Evolutionary conservation across 2,113 vertebrate genomes (phyloP), one percentile per base, ranked within the genome.

Genomic region (Leptodactylus fuscus): DNA sequence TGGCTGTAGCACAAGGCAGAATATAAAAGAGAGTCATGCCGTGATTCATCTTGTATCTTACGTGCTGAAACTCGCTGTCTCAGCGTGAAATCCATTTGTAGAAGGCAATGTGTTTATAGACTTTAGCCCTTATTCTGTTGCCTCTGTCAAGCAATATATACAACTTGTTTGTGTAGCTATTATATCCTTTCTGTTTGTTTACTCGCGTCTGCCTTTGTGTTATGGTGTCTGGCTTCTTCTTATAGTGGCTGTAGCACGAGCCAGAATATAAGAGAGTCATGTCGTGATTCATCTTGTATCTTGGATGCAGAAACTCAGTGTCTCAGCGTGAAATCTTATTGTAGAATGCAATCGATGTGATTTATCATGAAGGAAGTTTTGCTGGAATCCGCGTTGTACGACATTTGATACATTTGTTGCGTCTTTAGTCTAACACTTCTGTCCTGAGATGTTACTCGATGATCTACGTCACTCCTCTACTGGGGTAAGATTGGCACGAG

Each of bases 1-100:
- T 24, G 11, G 34, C 4, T 16, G 36, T 53, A 24, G 48, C 22
- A 82, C 24, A 27, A 11, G 27, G 18, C 38, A 46, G 44, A n/a
- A 36, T 48, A 69, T 34, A 49, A 48, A 69, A 36, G 10, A 7
- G 18, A 7, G 11, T 58, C 5, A 22, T 55, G 36, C 36, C n/a
- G 51, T 75, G 71, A 75, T 60, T 62, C 41, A 46, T 83, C 34
- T 41, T 10, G 51, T 32, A 27, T 46, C 53, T 46, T 15, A 65
- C 71, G 76, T 76, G 82, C 38, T 20, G 27, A 34, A 55, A 62
- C 82, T 76, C 27, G 82, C 36, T 41, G 55, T 41, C 71, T 76
- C 38, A 48, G 49, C 20, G 2, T 53, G 62, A 69, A 51, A 67
- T 38, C 44, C 38, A 82, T 82, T 70, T 82, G 32, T 11, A 24